phyloP scores from a whole-genome alignment of 2,797 vertebrate genomes.

The Falco columbarius region DNA sequence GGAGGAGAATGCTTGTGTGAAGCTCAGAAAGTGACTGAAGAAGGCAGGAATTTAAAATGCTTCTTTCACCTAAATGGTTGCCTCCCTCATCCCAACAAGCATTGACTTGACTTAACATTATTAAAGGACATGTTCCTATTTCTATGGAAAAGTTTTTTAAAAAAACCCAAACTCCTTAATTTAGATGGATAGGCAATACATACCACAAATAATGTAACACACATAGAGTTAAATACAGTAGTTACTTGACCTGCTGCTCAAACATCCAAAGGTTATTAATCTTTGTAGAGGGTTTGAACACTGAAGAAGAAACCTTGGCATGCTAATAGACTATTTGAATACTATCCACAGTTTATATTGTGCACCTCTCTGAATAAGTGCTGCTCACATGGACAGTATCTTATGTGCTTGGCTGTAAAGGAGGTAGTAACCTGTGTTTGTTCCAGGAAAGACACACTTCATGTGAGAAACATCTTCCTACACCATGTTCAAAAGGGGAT shows the following conservation, averaged over 20 bases:
- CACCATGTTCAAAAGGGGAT: fast-evolving
- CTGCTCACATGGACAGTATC: background rate
- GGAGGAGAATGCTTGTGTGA: background rate
- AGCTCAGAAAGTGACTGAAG: conserved; percentile 2
- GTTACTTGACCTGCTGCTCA: background rate
- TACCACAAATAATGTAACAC: background rate
- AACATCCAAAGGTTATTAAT: background rate
- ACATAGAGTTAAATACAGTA: background rate
- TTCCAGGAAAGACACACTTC: background rate
- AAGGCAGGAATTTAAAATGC: background rate
- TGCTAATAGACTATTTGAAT: background rate
- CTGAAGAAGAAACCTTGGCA: background rate
- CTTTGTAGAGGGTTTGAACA: background rate
- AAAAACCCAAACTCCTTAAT: background rate
- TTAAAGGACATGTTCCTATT: background rate
- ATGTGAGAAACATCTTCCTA: background rate
- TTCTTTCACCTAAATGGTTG: background rate
- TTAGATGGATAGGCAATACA: background rate
- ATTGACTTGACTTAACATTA: background rate
- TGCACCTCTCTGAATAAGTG: background rate
- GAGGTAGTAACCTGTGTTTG: background rate
- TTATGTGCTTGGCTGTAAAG: background rate
- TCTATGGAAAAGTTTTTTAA: background rate
- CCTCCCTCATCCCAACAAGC: background rate
- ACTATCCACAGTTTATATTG: background rate